Evolutionary conservation across 2,888 invertebrate species (phyloP), one percentile per base, ranked within the genome.

Genomic region (Erebia epiphron): DNA sequence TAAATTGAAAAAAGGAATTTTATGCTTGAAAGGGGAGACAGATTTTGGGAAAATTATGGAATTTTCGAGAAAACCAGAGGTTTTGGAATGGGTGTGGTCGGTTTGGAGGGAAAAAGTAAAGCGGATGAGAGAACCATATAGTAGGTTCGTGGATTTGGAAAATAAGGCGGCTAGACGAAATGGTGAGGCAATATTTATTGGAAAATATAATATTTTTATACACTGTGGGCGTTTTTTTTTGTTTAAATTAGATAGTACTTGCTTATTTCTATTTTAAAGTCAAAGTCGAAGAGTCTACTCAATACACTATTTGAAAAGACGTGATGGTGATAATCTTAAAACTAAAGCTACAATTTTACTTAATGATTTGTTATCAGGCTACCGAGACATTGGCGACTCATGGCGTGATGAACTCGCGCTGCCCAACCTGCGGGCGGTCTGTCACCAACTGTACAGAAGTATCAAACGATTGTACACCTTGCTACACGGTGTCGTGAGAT

Each of bases 401-500:
- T 43, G 71, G 35, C 35, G 35, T 35, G 35, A 35, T 35, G 35
- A 35, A 35, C 87, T 95, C 4, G 96, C 96, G 82, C 92, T 94
- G 13, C 88, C 93, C 0, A 86, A 95, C 75, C 90, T 97, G 49
- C 89, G 94, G 64, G 75, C 86, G 0, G 80, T 94, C 4, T 92
- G 95, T n/a, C 90, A 88, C 0, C 79, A 85, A 16, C 83, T 96
- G 0, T 95, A 95, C 83, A 78, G 89, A 2, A 88, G 92, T 69
- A 83, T 97, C 1, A 87, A 91, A 74, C 96, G 96, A 0, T 83
- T 97, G 0, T 97, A 97, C 83, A 81, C 88, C 21, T 87, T 96
- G 41, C 88, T 97, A 0, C 97, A 97, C 85, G 97, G 96, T 0
- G 96, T 97, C 5, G 94, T 95, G 0, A 90, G 97, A 74, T 94